Evolutionary conservation across 2,888 invertebrate genomes (phyloP).

Genomic region (Heliconius ismenius): DNA sequence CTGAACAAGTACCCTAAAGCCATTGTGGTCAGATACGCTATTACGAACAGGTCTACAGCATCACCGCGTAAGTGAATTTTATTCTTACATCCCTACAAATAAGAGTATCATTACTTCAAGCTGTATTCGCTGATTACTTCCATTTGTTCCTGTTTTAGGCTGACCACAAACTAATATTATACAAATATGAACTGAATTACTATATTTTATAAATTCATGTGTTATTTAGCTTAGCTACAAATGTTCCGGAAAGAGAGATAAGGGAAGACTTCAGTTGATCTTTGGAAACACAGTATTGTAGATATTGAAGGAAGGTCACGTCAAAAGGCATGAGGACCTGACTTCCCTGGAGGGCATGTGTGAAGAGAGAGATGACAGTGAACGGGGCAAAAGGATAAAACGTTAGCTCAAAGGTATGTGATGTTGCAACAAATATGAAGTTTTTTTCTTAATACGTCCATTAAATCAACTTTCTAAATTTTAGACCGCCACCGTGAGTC

Average conservation of each 20-base stretch:
- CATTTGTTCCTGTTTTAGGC: constrained; percentile 27
- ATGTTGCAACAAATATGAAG: not conserved
- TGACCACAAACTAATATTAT: constrained; percentile 41
- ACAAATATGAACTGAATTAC: constrained; percentile 37
- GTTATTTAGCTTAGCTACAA: constrained; percentile 4
- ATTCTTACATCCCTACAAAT: constrained; percentile 22
- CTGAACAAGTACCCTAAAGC: constrained; percentile 25
- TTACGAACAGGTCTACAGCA: constrained; percentile 30
- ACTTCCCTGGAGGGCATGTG: too few species aligned
- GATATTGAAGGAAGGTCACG: too few species aligned
- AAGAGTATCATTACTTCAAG: constrained; percentile 25
- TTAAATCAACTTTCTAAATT: constrained; percentile 24
- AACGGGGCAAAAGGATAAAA: not conserved
- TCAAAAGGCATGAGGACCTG: too few species aligned
- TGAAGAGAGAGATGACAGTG: too few species aligned
- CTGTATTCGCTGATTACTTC: constrained; percentile 20
- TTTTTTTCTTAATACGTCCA: constrained; percentile 10
- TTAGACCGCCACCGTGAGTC: constrained; percentile 6
- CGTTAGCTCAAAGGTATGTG: not conserved
- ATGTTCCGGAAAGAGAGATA: too few species aligned
- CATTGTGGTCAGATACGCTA: constrained; percentile 41
- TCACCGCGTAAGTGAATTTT: constrained; percentile 18
- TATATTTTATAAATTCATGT: constrained; percentile 34
- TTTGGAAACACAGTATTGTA: too few species aligned
- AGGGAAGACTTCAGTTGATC: too few species aligned